Conservation (phyloP, 2,113 vertebrate species). For the Bubo scandiacus region DNA sequence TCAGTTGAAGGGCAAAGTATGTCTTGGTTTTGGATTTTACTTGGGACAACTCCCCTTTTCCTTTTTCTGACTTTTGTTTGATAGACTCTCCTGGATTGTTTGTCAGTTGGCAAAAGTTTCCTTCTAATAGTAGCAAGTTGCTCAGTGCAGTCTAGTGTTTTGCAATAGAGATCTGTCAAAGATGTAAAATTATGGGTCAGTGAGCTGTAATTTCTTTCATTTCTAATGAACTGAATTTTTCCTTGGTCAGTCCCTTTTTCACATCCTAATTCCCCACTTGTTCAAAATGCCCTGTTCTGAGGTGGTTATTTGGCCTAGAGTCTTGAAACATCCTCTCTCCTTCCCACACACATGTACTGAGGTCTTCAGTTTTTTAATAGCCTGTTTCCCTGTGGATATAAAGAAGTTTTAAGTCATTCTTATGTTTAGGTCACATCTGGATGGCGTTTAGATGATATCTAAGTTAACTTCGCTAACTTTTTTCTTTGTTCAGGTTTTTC, state of each 20-base stretch:
- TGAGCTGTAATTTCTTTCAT: not conserved
- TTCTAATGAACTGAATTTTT: not conserved
- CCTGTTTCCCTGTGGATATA: not conserved
- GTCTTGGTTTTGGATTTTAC: not conserved
- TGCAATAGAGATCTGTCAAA: not conserved
- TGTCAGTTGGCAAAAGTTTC: not conserved
- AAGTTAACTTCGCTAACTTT: not conserved
- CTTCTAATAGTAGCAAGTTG: accelerated
- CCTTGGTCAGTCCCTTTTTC: not conserved
- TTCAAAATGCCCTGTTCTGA: not conserved
- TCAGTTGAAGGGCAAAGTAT: accelerated
- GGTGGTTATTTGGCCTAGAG: not conserved
- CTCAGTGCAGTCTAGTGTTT: not conserved
- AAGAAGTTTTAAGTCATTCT: not conserved
- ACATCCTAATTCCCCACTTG: not conserved
- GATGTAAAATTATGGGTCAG: accelerated
- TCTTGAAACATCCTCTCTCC: not conserved
- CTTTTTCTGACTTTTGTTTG: not conserved
- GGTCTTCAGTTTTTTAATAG: not conserved
- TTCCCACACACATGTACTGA: not conserved
- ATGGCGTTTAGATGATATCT: not conserved
- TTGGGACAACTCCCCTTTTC: accelerated
- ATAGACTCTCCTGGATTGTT: not conserved
- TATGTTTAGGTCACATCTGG: not conserved
- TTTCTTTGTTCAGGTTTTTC: not conserved